A percentile compares a stretch with the other conserved stretches of the same genome.
Conservation (phyloP, 2,888 invertebrate genomes). For the Lymantria monacha region DNA sequence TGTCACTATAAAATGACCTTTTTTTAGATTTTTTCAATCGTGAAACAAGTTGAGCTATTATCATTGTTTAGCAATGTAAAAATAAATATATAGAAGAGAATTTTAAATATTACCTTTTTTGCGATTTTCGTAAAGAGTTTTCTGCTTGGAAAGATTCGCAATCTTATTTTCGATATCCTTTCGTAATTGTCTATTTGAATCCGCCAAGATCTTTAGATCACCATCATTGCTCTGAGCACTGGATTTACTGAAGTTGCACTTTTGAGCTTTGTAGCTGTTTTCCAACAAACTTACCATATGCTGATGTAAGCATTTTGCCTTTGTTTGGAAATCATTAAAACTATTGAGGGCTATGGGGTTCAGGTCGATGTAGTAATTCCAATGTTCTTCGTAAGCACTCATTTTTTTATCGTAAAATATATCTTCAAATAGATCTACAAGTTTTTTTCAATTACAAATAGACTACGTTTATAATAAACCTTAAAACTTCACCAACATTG, state of each 20-base stretch:
- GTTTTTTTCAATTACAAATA: too few species aligned
- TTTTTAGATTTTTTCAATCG: too few species aligned
- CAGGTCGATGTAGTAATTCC: slow-evolving; percentile 43
- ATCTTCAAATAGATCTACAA: too few species aligned
- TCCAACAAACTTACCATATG: slow-evolving; percentile 41
- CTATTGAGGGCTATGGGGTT: slow-evolving; percentile 35
- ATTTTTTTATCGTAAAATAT: slow-evolving; percentile 32
- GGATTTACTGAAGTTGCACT: slow-evolving; percentile 32
- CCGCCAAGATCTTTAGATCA: slow-evolving; percentile 49
- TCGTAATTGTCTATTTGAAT: slow-evolving; percentile 56
- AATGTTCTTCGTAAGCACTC: slow-evolving; percentile 52
- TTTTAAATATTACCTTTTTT: slow-evolving; percentile 52
- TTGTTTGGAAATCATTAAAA: slow-evolving; percentile 41
- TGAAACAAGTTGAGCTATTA: too few species aligned
- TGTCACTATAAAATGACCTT: too few species aligned
- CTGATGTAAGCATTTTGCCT: slow-evolving; percentile 36
- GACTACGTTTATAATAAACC: too few species aligned
- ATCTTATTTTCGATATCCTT: slow-evolving; percentile 54
- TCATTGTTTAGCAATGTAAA: too few species aligned
- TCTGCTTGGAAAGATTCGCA: slow-evolving; percentile 47
- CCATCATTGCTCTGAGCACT: slow-evolving; percentile 47
- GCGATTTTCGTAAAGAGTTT: slow-evolving; percentile 54
- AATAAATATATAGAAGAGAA: too few species aligned
- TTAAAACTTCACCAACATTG: too few species aligned
- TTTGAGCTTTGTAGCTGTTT: slow-evolving; percentile 44